Evolutionary conservation across 2,797 vertebrate species (phyloP).

Genomic region (Tamandua tetradactyla): DNA sequence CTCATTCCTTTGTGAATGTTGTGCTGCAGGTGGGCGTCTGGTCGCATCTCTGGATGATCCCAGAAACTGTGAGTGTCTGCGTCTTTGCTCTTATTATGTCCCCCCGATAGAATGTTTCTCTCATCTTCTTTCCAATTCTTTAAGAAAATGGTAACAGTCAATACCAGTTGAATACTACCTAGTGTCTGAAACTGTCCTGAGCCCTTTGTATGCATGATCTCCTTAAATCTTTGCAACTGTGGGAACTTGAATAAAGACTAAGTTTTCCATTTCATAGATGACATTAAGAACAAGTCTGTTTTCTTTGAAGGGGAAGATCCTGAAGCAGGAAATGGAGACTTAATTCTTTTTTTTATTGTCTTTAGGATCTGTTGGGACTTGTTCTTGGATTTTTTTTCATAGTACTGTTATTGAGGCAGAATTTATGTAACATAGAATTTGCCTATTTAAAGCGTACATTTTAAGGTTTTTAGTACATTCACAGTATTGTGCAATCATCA

Average conservation of each 20-base stretch:
- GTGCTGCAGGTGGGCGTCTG: accelerated
- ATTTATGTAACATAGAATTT: neutral
- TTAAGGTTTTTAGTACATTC: neutral
- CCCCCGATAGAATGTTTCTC: neutral
- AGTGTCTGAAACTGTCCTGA: too few species aligned
- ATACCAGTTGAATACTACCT: neutral
- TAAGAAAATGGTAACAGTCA: neutral
- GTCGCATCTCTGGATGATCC: neutral
- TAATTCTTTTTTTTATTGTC: neutral
- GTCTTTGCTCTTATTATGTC: neutral
- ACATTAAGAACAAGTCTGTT: neutral
- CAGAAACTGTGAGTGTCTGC: neutral
- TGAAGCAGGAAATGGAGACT: neutral
- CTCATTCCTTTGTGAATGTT: neutral
- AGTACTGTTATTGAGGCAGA: neutral
- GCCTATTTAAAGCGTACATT: neutral
- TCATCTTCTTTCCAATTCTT: neutral
- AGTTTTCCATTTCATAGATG: too few species aligned
- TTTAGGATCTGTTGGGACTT: neutral
- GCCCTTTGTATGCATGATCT: too few species aligned
- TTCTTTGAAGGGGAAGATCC: neutral
- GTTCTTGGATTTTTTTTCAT: neutral
- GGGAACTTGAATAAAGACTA: too few species aligned
- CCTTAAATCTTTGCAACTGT: too few species aligned
- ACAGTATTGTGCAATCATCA: neutral